Evolutionary conservation across 53 echinoderm and acorn worm species (phyloP), one percentile per base, ranked within the genome.

Genomic region (Echinarachnius parma): DNA sequence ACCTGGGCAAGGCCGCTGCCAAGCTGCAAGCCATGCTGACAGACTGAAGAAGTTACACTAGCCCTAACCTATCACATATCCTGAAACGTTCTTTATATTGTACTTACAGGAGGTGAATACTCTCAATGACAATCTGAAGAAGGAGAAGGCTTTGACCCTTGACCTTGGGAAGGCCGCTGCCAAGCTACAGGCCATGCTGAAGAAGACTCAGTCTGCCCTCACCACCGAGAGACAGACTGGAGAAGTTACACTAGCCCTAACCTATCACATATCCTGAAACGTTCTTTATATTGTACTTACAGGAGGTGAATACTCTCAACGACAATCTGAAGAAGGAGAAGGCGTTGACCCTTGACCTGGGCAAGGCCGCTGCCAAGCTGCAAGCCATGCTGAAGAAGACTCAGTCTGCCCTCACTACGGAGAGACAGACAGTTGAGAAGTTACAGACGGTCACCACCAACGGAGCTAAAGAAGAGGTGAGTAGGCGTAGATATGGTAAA

Each of bases 381-480:
- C 98, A 98, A 58, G 72, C 46, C 4, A 92, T 92, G 88, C 75
- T 98, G 28, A 98, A 98, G 89, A 98, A 98, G 58, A 92, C 80
- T n/a, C 98, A 98, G 74, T 52, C 79, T 21, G 60, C 74, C 29
- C 74, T 72, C 28, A 72, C 55, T 44, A 45, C 46, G 1, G 74
- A 72, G 74, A 57, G 56, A 26, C 56, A 72, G 21, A 72, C 57
- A 10, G 74, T 72, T 14, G 74, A 55, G 27, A 54, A 72, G 29
- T 57, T 72, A 3, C 55, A 72, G 57, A 72, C 56, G 74, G 56
- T 56, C n/a, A n/a, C n/a, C n/a, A n/a, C n/a, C 39, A 72, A 56
- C 27, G 74, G 74, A 1, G 74, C 55, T 37, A 72, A 72, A 57
- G 74, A 72, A 28, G 74, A 20, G 55, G 74, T 72, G 57, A 72